Evolutionary conservation across 2,797 vertebrate genomes (phyloP), one percentile per base, ranked within the genome.

Genomic region (Crenuchus spilurus): DNA sequence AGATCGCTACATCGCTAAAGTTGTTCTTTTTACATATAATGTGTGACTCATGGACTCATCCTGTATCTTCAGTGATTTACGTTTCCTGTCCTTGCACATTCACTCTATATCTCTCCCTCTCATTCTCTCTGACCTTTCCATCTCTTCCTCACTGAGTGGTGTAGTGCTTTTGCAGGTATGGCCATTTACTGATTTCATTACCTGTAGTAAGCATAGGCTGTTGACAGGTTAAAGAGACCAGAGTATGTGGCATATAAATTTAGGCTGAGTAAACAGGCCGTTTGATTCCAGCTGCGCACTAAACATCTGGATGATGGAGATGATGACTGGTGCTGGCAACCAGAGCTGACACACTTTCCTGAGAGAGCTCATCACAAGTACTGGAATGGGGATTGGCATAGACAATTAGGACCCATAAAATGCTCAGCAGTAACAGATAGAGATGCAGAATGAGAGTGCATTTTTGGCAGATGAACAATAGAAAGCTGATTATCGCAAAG

Each of bases 371-470:
- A 76, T 61, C 69, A 82, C 46, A 77, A 77, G 58, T 70, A 72
- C 37, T 75, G 75, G 58, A 66, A 75, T 70, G 77, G 86, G 88
- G 89, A 91, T 92, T 92, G 84, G 88, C 76, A 87, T 79, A 85
- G 81, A 88, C 90, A 92, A 91, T 92, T 91, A 91, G 86, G 86
- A 90, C 84, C 87, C 83, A 85, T 90, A 90, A 91, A 87, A 77
- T 65, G 69, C 75, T 74, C 75, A 80, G 72, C 68, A 82, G 70
- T 55, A 68, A 72, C 69, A 76, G 62, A 79, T 64, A 77, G 58
- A 77, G 71, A 67, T 63, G 48, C 33, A 79, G 57, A 75, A 75
- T 51, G 48, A 62, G 75, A 73, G 72, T 79, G 74, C 76, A 75
- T 75, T 82, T 82, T 72, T 80, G 81, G 88, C 87, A 90, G 83